A percentile compares a stretch with the other conserved stretches of the same genome.
phyloP scores from a whole-genome alignment of 1,140 invertebrate genomes.

The Sarcophaga peregrina region DNA sequence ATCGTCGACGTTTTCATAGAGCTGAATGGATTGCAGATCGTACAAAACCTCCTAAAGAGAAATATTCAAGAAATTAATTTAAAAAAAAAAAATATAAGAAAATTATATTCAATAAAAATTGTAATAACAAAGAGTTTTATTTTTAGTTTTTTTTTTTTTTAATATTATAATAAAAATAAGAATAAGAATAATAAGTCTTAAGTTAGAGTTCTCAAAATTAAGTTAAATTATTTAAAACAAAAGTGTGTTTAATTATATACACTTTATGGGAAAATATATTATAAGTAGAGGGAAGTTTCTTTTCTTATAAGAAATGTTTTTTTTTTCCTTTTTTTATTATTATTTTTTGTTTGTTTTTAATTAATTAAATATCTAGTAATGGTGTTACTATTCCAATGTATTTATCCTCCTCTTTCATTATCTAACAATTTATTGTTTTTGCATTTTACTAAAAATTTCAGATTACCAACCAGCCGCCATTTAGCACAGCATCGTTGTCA shows the following conservation, averaged over 20 bases:
- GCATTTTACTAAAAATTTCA: background rate
- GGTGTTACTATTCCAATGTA: background rate
- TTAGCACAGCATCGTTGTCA: background rate
- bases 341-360: background rate
- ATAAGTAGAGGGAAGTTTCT: too few relatives aligned
- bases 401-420: background rate
- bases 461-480: constrained; percentile 2
- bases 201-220: too few relatives aligned
- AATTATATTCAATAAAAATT: too few relatives aligned
- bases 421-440: background rate
- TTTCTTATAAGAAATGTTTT: too few relatives aligned
- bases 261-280: too few relatives aligned
- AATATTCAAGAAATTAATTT: constrained; percentile 44
- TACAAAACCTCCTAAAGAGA: constrained; percentile 43
- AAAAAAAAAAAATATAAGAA: constrained; percentile 33
- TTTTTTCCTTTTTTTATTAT: constrained; percentile 45
- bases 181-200: constrained; percentile 47
- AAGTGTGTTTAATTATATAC: too few relatives aligned
- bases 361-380: background rate
- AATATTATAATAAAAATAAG: too few relatives aligned
- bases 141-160: constrained; percentile 47
- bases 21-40: constrained; percentile 57
- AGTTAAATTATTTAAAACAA: too few relatives aligned
- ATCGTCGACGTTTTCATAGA: constrained; percentile 61
- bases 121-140: too few relatives aligned